Evolutionary conservation across 2,113 vertebrate genomes (phyloP).

Genomic region (Ondatra zibethicus): DNA sequence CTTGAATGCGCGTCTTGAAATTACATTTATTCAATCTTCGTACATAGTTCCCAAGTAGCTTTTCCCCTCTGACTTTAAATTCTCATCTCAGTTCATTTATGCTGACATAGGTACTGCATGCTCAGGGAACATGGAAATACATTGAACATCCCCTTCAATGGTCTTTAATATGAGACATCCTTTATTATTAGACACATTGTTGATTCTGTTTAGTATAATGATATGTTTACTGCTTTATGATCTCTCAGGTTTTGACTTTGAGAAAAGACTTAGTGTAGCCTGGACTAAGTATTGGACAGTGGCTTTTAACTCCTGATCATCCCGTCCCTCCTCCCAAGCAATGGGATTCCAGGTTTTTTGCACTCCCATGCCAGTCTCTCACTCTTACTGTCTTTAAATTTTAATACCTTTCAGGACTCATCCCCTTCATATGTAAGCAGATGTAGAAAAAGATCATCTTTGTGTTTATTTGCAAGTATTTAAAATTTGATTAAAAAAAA

Average conservation of each 20-base stretch:
- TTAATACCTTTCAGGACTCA: background rate
- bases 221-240: background rate
- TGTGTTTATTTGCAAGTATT: background rate
- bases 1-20: slow-evolving; percentile 25
- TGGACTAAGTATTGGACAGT: background rate
- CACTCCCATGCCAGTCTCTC: no score
- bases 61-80: background rate
- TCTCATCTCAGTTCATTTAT: slow-evolving; percentile 1
- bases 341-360: background rate
- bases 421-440: slow-evolving; percentile 13
- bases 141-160: background rate
- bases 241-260: slow-evolving; percentile 17
- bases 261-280: background rate
- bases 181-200: slow-evolving; percentile 30
- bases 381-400: background rate
- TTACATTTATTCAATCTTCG: background rate
- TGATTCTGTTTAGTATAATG: background rate
- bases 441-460: background rate
- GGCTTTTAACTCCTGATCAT: background rate
- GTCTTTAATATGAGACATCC: background rate
- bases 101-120: background rate
- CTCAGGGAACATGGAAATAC: slow-evolving; percentile 35
- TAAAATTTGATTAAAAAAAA: background rate
- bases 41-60: background rate
- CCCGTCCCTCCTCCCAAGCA: background rate